Evolutionary conservation across 2,113 vertebrate genomes (phyloP).

Genomic region (Rattus norvegicus): GRCr8 NC_086039.1:97133501-97134000

Average conservation of each 20-base stretch:
- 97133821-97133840: constrained; percentile 31
- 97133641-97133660: constrained; percentile 71
- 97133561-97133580: constrained; percentile 74
- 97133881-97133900: neutral
- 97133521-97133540: constrained; percentile 64
- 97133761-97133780: constrained; percentile 62
- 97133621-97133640: constrained; percentile 76
- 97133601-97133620: constrained; percentile 80
- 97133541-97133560: constrained; percentile 75
- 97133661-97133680: constrained; percentile 71
- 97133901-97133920: neutral
- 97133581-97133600: constrained; percentile 75
- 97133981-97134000: neutral
- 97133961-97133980: neutral
- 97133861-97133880: neutral
- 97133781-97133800: constrained; percentile 40
- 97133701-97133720: constrained; percentile 64
- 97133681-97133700: constrained; percentile 73
- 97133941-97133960: constrained; percentile 33
- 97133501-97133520: constrained; percentile 65
- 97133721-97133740: constrained; percentile 68
- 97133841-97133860: constrained; percentile 28
- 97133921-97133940: neutral
- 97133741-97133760: constrained; percentile 62
- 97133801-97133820: neutral